Conservation (phyloP, 2,888 invertebrate genomes). For the Crossocerus cetratus region DNA sequence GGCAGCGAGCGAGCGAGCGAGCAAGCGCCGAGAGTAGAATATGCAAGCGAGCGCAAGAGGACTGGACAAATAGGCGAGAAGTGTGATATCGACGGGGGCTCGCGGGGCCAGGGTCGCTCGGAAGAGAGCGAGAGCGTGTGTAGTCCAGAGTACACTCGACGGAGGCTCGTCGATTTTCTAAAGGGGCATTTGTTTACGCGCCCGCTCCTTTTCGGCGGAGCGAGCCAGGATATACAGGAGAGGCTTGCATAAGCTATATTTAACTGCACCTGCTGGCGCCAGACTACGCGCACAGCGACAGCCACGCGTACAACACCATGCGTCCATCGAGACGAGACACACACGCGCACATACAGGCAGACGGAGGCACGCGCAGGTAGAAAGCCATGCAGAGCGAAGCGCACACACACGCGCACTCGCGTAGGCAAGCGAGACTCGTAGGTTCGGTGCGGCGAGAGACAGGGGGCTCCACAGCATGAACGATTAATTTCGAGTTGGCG, state of each 20-base stretch:
- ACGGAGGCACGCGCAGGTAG: conserved; percentile 26
- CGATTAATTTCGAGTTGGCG: conserved; percentile 6
- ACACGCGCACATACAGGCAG: conserved; percentile 26
- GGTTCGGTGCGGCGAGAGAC: background rate
- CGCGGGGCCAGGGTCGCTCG: background rate
- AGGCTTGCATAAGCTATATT: conserved; percentile 55
- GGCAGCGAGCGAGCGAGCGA: background rate
- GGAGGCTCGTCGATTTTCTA: conserved; percentile 1
- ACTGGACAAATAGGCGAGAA: too few species aligned
- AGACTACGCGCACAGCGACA: conserved; percentile 49
- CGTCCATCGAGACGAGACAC: too few species aligned
- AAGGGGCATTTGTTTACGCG: conserved; percentile 23
- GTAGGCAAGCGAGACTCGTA: too few species aligned
- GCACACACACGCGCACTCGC: too few species aligned
- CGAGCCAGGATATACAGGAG: background rate
- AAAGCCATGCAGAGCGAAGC: conserved; percentile 7
- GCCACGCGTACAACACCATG: conserved; percentile 27
- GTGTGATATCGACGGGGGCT: too few species aligned
- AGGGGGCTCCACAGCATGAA: background rate
- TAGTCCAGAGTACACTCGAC: background rate
- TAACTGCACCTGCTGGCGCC: conserved; percentile 62
- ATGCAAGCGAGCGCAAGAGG: too few species aligned
- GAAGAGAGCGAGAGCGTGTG: conserved; percentile 10
- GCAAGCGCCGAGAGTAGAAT: too few species aligned
- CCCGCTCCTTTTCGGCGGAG: conserved; percentile 10